Evolutionary conservation across 2,888 invertebrate species (phyloP).

Genomic region (Eueremaeus valkanovi): DNA sequence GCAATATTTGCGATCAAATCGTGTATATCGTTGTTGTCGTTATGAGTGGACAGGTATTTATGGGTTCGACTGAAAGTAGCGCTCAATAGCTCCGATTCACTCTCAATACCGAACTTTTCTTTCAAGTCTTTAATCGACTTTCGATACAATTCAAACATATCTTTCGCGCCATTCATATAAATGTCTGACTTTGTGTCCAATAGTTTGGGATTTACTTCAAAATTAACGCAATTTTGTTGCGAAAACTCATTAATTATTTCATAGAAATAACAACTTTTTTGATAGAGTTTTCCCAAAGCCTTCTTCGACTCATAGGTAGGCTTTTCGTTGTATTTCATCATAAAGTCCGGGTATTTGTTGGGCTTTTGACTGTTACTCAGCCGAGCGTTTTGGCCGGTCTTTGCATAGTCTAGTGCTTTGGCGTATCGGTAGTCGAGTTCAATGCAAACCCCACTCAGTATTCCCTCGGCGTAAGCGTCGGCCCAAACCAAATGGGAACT

Average conservation of each 20-base stretch:
- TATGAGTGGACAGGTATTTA: conserved; percentile 40
- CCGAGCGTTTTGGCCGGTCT: conserved; percentile 49
- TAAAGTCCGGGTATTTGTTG: conserved; percentile 47
- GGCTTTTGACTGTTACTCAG: conserved; percentile 24
- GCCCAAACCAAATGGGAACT: conserved; percentile 51
- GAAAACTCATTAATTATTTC: conserved; percentile 39
- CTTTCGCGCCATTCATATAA: conserved; percentile 40
- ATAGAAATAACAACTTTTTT: conserved; percentile 44
- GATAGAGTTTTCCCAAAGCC: conserved; percentile 50
- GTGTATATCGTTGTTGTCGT: conserved; percentile 38
- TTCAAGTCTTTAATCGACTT: conserved; percentile 36
- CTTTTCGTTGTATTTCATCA: conserved; percentile 47
- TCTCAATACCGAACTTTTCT: conserved; percentile 41
- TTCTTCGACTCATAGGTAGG: conserved; percentile 49
- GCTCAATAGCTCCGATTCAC: conserved; percentile 42
- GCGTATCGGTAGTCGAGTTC: conserved; percentile 48
- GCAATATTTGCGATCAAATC: conserved; percentile 40
- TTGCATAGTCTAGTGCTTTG: conserved; percentile 51
- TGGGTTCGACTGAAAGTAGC: conserved; percentile 40
- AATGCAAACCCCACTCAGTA: conserved; percentile 48
- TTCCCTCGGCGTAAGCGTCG: conserved; percentile 48
- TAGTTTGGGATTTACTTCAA: conserved; percentile 30
- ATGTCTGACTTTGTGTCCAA: conserved; percentile 36
- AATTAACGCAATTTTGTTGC: background rate
- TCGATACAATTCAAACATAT: conserved; percentile 39